These are phyloP conservation scores for Leguminivora glycinivorella DNA, from an alignment of 1,140 invertebrate genomes.

Conservation along the genomic window DNA sequence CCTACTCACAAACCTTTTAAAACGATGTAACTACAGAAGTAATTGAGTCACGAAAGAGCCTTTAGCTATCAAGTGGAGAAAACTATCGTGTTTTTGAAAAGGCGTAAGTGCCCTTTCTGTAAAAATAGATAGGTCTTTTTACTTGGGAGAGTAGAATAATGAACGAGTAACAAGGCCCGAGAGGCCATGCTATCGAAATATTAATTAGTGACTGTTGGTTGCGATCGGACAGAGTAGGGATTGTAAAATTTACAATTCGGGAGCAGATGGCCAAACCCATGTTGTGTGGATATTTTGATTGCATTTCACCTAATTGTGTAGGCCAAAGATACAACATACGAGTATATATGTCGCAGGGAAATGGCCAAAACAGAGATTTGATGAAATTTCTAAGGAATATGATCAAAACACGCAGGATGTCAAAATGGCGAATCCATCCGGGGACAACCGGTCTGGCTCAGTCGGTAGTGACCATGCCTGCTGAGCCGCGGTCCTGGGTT, in stretches of 20 bases:
- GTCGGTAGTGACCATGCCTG: no score
- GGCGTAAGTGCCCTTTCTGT: not conserved
- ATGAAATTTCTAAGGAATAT: no score
- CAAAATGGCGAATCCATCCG: no score
- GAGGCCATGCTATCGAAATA: slow-evolving; percentile 11
- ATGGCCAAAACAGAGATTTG: no score
- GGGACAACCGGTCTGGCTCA: no score
- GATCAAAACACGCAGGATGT: no score
- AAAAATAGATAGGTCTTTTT: not conserved
- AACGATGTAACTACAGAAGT: not conserved
- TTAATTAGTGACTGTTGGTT: slow-evolving; percentile 11
- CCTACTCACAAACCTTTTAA: not conserved
- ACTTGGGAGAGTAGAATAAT: not conserved
- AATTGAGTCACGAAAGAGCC: not conserved
- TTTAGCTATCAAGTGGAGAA: not conserved
- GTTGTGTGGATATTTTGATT: no score
- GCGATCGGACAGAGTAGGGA: not conserved
- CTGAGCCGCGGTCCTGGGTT: no score
- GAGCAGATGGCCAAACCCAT: not conserved
- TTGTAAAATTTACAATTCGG: not conserved
- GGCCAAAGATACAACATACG: no score
- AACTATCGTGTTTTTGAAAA: not conserved
- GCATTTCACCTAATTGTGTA: no score
- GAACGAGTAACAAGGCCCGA: not conserved
- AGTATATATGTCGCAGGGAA: no score